Percentiles rank a stretch among this genome's conserved stretches.
Evolutionary conservation across 2,797 vertebrate genomes (phyloP).

Genomic region (Pangasius mekongensis): DNA sequence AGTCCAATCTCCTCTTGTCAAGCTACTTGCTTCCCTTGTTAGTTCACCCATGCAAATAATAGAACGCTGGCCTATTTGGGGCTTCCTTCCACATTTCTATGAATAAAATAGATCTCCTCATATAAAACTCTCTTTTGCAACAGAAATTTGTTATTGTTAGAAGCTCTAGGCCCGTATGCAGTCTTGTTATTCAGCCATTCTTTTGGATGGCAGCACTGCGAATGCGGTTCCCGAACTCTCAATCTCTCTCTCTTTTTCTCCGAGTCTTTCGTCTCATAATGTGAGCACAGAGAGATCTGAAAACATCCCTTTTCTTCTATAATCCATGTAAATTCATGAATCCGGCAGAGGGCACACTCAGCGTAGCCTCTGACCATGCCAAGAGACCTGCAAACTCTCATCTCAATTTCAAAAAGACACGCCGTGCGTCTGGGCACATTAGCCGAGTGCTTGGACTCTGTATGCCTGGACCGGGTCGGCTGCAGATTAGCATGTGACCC

Average conservation of each 20-base stretch:
- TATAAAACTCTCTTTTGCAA: background rate
- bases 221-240: background rate
- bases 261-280: constrained; percentile 17
- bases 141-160: background rate
- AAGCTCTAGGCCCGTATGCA: background rate
- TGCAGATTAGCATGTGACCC: constrained; percentile 82
- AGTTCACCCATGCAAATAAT: background rate
- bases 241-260: background rate
- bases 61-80: background rate
- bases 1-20: background rate
- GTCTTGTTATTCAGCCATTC: constrained; percentile 15
- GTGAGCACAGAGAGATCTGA: constrained; percentile 35
- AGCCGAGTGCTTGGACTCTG: constrained; percentile 47
- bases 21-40: background rate
- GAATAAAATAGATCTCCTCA: background rate
- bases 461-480: constrained; percentile 63
- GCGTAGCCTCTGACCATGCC: constrained; percentile 47
- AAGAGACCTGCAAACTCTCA: constrained; percentile 65
- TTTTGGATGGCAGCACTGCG: background rate
- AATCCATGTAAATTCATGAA: constrained; percentile 58
- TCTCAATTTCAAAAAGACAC: constrained; percentile 79
- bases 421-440: constrained; percentile 78
- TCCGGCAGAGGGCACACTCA: constrained; percentile 32
- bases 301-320: constrained; percentile 38
- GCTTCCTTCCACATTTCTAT: background rate